These are phyloP conservation scores for Gadus chalcogrammus DNA, from an alignment of 2,113 vertebrate species.

Conservation along the genomic window DNA sequence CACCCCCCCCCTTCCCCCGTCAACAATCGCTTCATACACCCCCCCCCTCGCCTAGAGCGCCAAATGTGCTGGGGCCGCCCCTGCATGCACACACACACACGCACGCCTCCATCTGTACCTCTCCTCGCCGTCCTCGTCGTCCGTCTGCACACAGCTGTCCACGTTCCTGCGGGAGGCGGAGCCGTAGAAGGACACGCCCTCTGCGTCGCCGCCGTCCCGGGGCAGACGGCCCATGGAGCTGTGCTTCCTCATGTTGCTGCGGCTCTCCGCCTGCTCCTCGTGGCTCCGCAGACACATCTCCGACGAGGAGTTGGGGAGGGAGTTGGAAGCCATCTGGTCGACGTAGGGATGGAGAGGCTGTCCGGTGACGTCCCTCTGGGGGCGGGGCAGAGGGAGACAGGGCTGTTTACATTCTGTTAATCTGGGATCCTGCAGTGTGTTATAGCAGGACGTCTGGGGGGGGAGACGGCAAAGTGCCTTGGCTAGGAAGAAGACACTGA, in stretches of 20 bases:
- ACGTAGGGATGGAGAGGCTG: constrained; percentile 71
- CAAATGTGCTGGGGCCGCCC: no score
- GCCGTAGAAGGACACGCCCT: constrained; percentile 71
- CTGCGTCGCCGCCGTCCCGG: constrained; percentile 80
- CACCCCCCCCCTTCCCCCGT: no score
- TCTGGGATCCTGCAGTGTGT: no score
- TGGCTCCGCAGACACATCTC: constrained; percentile 88
- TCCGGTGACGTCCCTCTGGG: constrained; percentile 59
- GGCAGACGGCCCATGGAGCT: constrained; percentile 90
- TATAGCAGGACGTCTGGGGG: no score
- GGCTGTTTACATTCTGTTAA: no score
- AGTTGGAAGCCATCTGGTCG: constrained; percentile 73
- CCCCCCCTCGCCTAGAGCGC: no score
- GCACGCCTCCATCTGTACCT: constrained; percentile 52
- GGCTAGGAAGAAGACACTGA: no score
- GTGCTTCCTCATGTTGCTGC: constrained; percentile 84
- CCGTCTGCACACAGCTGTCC: constrained; percentile 94
- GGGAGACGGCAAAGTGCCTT: no score
- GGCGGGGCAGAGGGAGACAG: constrained; percentile 19
- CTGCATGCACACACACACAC: neutral
- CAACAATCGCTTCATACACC: no score
- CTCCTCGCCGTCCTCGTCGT: constrained; percentile 91
- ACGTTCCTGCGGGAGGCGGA: constrained; percentile 78
- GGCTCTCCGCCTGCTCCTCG: constrained; percentile 79
- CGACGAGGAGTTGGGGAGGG: constrained; percentile 86